A percentile compares a stretch with the other conserved stretches of the same genome.
phyloP scores from a whole-genome alignment of 2,113 vertebrate species.

The Felis chaus region DNA sequence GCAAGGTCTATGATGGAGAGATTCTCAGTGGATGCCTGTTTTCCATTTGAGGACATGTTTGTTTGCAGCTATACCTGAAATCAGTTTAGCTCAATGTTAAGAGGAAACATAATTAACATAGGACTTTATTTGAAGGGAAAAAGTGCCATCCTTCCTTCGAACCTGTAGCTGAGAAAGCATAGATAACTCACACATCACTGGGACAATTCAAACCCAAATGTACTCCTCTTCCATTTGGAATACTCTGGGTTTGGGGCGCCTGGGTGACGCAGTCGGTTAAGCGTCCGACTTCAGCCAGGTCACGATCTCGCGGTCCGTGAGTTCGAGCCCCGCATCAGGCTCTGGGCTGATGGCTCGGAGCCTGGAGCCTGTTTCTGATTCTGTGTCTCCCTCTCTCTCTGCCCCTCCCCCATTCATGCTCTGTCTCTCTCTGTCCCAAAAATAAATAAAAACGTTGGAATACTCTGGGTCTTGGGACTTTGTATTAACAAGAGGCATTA shows the following conservation, averaged over 20 bases:
- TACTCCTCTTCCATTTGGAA: not conserved
- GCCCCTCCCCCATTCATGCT: too few species aligned
- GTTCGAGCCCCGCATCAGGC: too few species aligned
- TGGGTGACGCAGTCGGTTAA: too few species aligned
- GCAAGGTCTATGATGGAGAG: not conserved
- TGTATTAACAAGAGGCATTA: constrained; percentile 11
- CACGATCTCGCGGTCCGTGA: too few species aligned
- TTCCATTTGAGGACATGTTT: not conserved
- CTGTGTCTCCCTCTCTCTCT: too few species aligned
- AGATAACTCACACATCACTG: not conserved
- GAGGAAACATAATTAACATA: constrained; percentile 25
- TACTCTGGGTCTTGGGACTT: not conserved
- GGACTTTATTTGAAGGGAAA: not conserved
- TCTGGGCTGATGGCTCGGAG: too few species aligned
- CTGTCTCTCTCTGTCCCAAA: too few species aligned
- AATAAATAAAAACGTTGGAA: not conserved
- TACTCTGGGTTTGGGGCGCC: not conserved
- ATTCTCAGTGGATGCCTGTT: not conserved
- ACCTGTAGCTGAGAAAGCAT: not conserved
- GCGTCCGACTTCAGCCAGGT: too few species aligned
- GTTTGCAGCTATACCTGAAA: not conserved
- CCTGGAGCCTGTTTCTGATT: too few species aligned
- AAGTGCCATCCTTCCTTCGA: not conserved
- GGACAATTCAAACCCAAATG: not conserved
- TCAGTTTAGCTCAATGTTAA: constrained; percentile 24